Evolutionary conservation across 2,797 vertebrate species (phyloP), one percentile per base, ranked within the genome.

Genomic region (Microcaecilia unicolor): DNA sequence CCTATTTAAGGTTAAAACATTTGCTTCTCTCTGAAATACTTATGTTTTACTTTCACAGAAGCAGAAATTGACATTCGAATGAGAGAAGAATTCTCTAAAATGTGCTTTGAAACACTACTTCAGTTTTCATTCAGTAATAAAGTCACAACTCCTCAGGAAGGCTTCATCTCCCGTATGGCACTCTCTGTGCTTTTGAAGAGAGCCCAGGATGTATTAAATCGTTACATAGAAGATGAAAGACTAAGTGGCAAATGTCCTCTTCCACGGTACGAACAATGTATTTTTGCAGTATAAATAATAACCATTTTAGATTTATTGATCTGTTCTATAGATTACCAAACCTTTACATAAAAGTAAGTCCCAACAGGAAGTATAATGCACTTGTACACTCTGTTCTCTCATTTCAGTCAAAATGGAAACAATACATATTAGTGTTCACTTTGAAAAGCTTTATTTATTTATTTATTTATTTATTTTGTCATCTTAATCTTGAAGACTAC

Each of bases 61-160:
- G 96, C 96, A 0, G 96, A 99, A 82, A 92, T 98, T 51, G 92
- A 96, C 58, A 84, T 96, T 58, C 86, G 96, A 55, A 91, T 98
- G 89, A 81, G 95, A 61, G 95, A 99, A 65, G 92, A 97, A 24
- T 98, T 99, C 74, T 98, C 96, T 4, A 99, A 98, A 74, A 93
- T 98, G 70, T 99, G 96, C 61, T 99, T 99, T 45, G 95, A 99
- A 82, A 99, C 93, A 1, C 64, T 99, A 55, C 87, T 99, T 21
- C 96, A 98, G 82, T 99, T 97, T 70, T 99, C 96, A 58, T 98
- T 99, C 79, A 98, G 95, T 84, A 97, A 95, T 78, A 96, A 94
- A 78, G 92, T 90, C 50, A 89, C 90, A 44, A 98, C 91, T n/a
- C 93, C 96, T n/a, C 93, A 98, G 72, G 96, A 99, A 83, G 96